Conservation (phyloP, 2,113 vertebrate species). For the Synodontis membranacea region DNA sequence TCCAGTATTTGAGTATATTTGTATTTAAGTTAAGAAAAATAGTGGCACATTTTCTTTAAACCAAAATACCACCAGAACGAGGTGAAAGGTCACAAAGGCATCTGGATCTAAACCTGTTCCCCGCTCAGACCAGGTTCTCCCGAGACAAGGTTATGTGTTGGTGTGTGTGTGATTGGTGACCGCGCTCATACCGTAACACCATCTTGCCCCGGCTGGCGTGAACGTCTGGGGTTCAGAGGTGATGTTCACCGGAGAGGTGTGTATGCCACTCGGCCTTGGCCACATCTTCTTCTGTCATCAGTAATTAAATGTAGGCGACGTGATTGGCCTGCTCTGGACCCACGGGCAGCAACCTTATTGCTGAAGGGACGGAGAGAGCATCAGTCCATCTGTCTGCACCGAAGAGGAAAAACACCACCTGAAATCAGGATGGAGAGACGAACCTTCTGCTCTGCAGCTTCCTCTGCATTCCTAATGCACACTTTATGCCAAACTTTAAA, state of each 20-base stretch:
- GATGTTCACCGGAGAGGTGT: conserved; percentile 29
- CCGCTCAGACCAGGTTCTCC: conserved; percentile 29
- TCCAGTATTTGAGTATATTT: too few relatives aligned
- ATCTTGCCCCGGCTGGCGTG: conserved; percentile 31
- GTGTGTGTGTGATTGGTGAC: conserved; percentile 41
- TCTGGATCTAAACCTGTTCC: conserved; percentile 50
- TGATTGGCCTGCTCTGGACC: conserved; percentile 46
- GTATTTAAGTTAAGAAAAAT: not conserved
- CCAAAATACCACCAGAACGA: not conserved
- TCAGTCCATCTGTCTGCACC: conserved; percentile 46
- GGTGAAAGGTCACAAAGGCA: conserved; percentile 37
- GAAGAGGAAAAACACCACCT: conserved; percentile 40
- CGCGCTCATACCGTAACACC: conserved; percentile 20
- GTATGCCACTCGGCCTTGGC: conserved; percentile 31
- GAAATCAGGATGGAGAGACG: conserved; percentile 4
- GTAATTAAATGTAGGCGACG: conserved; percentile 52
- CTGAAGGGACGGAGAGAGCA: conserved; percentile 23
- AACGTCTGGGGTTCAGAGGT: conserved; percentile 51
- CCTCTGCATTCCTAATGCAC: not conserved
- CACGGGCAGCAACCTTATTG: conserved; percentile 43
- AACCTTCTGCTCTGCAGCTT: not conserved
- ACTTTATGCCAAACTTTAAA: not conserved
- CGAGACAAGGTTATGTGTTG: conserved; percentile 38
- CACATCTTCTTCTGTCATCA: conserved; percentile 40
- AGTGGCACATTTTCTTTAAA: not conserved